Evolutionary conservation across 2,888 invertebrate genomes (phyloP).

Genomic region (Auanema freiburgensis): DNA sequence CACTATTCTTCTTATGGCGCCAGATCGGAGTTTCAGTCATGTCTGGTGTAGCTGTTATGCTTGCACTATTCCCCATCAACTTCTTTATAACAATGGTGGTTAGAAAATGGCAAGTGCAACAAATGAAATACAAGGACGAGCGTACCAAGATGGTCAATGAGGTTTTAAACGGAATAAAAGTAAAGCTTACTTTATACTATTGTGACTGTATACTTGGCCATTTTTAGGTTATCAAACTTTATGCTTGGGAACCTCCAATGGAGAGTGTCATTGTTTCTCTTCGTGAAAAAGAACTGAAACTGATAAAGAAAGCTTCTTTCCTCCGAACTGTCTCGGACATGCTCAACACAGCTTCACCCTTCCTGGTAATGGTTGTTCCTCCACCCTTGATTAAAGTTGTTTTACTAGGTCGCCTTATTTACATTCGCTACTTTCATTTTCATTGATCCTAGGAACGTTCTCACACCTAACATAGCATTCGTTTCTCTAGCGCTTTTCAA

Average conservation of each 20-base stretch:
- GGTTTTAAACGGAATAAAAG: constrained; percentile 86
- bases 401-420: constrained; percentile 55
- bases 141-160: constrained; percentile 91
- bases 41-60: constrained; percentile 92
- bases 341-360: constrained; percentile 61
- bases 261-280: constrained; percentile 56
- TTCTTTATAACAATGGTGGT: constrained; percentile 61
- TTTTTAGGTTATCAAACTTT: constrained; percentile 63
- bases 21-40: constrained; percentile 78
- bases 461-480: constrained; percentile 78
- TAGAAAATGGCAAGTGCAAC: constrained; percentile 71
- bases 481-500: constrained; percentile 96
- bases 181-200: no score
- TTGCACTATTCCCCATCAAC: constrained; percentile 76
- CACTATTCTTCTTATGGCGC: constrained; percentile 66
- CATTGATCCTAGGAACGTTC: constrained; percentile 53
- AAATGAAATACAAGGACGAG: constrained; percentile 92
- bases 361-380: constrained; percentile 36
- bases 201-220: no score
- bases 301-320: constrained; percentile 59
- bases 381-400: no score
- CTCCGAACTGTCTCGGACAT: constrained; percentile 60
- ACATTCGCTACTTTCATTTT: constrained; percentile 60
- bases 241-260: constrained; percentile 69
- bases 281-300: constrained; percentile 51